Evolutionary conservation across 1,140 invertebrate species (phyloP), one percentile per base, ranked within the genome.

Genomic region (Stratiolaelaps scimitus): DNA sequence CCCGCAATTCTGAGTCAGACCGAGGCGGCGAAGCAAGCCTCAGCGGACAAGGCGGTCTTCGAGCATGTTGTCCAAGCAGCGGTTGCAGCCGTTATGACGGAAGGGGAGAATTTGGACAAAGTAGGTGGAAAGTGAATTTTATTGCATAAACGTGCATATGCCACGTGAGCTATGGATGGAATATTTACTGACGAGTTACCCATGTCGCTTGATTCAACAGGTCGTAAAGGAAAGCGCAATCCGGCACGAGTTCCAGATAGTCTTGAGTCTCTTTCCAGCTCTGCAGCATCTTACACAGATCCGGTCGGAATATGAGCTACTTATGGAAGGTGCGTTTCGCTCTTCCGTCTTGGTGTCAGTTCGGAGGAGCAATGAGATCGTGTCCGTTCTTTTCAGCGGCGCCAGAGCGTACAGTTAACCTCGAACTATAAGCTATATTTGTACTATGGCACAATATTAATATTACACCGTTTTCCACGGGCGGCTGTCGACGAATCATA

Each of bases 181-280:
- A 40, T 10, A 40, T 40, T 6, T 48, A 15, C 26, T 28, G 47
- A 4, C 47, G 47, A 20, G 4, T 48, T 48, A 6, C 15, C 26
- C 15, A 28, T 20, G 26, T 6, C 19, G 47, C 7, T n/a, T 48
- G 26, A 29, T 23, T 2, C 6, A 5, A 20, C 53, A 60, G 53
- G 34, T 60, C 15, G 53, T 60, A 0, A 84, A 88, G 74, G 83
- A 85, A 69, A 88, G 85, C 70, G 87, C 89, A 48, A 80, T 80
- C 15, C 80, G 84, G 66, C 84, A 88, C 68, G 88, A 92, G 69
- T 91, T 88, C 76, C 83, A 83, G 20, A 84, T 87, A 0, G 87
- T 89, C 19, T 73, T 92, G 47, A 84, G 85, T 0, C 83, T 92
- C 26, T 90, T 92, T 73, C 88, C 88, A 0, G 88, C 91, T 53